These are phyloP conservation scores for Aphis craccivora DNA, from an alignment of 1,140 invertebrate genomes.

Conservation along the genomic window DNA sequence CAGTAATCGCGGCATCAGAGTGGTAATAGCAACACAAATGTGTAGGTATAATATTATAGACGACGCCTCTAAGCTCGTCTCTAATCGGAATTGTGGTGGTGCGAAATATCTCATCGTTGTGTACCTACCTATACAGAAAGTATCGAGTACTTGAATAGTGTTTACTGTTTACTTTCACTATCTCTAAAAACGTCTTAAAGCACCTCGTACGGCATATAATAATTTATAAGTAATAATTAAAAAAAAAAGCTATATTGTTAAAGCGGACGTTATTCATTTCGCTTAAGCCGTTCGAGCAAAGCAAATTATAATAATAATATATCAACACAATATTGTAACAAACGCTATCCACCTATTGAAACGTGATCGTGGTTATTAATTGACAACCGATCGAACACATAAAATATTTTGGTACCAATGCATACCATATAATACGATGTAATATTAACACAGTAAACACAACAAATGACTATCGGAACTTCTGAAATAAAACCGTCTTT, in stretches of 20 bases:
- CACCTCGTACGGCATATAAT: background rate
- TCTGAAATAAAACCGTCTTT: background rate
- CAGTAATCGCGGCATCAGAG: background rate
- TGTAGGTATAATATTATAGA: background rate
- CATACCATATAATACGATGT: background rate
- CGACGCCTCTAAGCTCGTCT: background rate
- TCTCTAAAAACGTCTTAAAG: background rate
- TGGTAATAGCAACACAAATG: background rate
- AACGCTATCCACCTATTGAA: background rate
- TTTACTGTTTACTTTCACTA: slow-evolving; percentile 7
- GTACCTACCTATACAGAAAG: background rate
- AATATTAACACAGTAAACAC: background rate
- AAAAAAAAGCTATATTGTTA: background rate
- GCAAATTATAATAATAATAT: background rate
- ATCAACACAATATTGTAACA: background rate
- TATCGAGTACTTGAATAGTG: background rate
- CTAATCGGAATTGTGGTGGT: background rate
- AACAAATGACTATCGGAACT: background rate
- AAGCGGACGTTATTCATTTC: background rate
- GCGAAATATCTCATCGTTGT: background rate
- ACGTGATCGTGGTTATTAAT: background rate
- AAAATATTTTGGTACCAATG: background rate
- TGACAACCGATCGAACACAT: background rate
- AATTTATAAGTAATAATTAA: background rate
- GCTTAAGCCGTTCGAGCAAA: background rate